A percentile compares a stretch with the other conserved stretches of the same genome.
These are phyloP conservation scores for Tenthredo mesomela DNA, from an alignment of 2,888 invertebrate genomes.

Conservation along the genomic window DNA sequence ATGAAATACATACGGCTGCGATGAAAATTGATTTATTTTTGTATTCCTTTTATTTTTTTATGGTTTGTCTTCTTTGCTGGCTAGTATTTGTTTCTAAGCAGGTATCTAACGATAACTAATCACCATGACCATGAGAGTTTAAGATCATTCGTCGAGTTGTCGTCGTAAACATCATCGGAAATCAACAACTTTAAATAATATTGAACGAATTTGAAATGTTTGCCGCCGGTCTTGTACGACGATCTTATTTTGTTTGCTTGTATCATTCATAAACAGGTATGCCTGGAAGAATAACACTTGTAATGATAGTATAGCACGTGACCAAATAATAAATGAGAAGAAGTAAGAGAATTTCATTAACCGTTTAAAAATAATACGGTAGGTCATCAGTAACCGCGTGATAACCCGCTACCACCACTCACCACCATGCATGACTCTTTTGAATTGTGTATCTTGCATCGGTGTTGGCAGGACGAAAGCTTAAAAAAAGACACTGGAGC, in stretches of 20 bases:
- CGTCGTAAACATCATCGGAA: not conserved
- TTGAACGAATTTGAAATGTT: not conserved
- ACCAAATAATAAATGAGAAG: not conserved
- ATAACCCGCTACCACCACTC: not conserved
- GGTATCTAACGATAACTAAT: not conserved
- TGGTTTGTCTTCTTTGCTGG: no score
- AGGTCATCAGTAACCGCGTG: not conserved
- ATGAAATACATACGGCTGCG: not conserved
- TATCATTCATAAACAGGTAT: not conserved
- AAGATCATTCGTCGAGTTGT: not conserved
- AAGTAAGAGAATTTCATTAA: not conserved
- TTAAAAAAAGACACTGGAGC: not conserved
- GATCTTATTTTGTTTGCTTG: not conserved
- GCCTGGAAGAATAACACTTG: not conserved
- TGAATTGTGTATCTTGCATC: constrained; percentile 1
- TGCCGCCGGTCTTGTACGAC: not conserved
- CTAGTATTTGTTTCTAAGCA: no score
- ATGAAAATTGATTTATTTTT: not conserved
- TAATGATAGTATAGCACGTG: not conserved
- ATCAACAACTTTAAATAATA: not conserved
- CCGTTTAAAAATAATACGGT: not conserved
- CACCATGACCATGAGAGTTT: not conserved
- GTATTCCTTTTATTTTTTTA: not conserved
- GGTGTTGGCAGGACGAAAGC: not conserved
- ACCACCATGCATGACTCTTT: constrained; percentile 8